Base-by-base conservation (phyloP, 37 sponge, comb jelly and placozoan species). In the Aplysina aerophoba region DNA sequence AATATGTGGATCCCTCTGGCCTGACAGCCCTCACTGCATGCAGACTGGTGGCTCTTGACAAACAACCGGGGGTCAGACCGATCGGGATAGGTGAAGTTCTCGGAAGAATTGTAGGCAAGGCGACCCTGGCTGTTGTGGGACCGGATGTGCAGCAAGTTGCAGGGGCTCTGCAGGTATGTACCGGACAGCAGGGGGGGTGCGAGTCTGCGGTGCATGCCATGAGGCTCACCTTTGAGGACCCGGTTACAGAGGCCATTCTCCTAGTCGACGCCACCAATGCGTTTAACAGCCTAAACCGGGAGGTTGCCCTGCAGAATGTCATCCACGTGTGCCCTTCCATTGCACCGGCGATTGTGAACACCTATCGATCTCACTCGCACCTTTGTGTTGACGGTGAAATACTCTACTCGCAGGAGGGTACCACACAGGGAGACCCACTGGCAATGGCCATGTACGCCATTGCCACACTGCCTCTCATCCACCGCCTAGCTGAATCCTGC, bases 41-140 rank as follows among this genome's bases (percentile, higher is more conserved):
- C 59, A 63, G 87, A 28, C 72, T 86, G 37, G 83, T 90, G 31
- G 77, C 91, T 41, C 60, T 86, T 31, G 84, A 90, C 87, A 90
- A 90, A 59, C 30, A 21, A 30, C 91, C 87, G 54, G 90, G 85
- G n/a, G 73, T 85, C 12, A n/a, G 85, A 4, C 87, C 84, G 17
- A 87, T 90, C 28, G 84, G 85, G 24, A 63, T 87, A 19, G 83
- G 87, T 34, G 87, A 87, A 58, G 78, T 80, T 13, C 39, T 33
- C 54, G 25, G 84, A 13, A 38, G 81, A 20, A 75, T 90, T 40
- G 74, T 86, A 19, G 83, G 80, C 13, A 86, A 53, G 34, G 80
- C 87, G 34, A 68, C 75, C 33, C 40, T 79, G 55, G 58, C 28
- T 0, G 35, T 60, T 20, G 22, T 90, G 16, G 57, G 78, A 28